Evolutionary conservation across 2,797 vertebrate species (phyloP), one percentile per base, ranked within the genome.

Genomic region (Rhinatrema bivittatum): DNA sequence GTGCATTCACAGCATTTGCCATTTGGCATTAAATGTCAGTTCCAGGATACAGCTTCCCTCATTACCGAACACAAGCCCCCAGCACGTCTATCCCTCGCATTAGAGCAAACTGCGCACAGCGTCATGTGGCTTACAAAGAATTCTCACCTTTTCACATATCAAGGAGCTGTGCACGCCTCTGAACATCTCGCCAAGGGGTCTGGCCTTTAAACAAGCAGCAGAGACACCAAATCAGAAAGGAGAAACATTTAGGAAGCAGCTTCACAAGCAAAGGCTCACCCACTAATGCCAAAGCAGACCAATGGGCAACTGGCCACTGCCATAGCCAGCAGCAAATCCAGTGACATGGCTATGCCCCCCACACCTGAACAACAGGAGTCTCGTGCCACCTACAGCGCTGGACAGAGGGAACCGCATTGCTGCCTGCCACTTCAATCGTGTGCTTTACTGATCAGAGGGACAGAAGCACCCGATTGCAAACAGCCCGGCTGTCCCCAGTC

Each of bases 11-110:
- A 42, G 53, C 34, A 43, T 26, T 43, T 78, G 69, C 71, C 75
- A 69, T 85, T 84, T 85, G 87, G 79, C 85, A 88, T 81, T 78
- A 86, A 85, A 86, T 82, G 86, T 74, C 86, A 87, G 78, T 87
- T 85, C 44, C 28, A 57, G 74, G 50, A 74, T 56, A 81, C 32
- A 72, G 79, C 85, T 87, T 78, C 57, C 65, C 75, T 84, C 89
- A 89, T 88, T 87, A 88, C 82, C 60, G 57, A 70, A 68, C 58
- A 71, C 66, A 70, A 67, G 25, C 66, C 68, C 76, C 70, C 47
- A 7, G 62, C 55, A 36, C 33, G 59, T 67, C 72, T 58, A 65
- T 63, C 61, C 46, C 61, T 60, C 46, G 56, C 46, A 48, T 71
- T 71, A 71, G 67, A 73, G 70, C 64, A 74, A 74, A 65, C 63